Evolutionary conservation across 2,113 vertebrate genomes (phyloP), one percentile per base, ranked within the genome.

Genomic region (Abramis brama): DNA sequence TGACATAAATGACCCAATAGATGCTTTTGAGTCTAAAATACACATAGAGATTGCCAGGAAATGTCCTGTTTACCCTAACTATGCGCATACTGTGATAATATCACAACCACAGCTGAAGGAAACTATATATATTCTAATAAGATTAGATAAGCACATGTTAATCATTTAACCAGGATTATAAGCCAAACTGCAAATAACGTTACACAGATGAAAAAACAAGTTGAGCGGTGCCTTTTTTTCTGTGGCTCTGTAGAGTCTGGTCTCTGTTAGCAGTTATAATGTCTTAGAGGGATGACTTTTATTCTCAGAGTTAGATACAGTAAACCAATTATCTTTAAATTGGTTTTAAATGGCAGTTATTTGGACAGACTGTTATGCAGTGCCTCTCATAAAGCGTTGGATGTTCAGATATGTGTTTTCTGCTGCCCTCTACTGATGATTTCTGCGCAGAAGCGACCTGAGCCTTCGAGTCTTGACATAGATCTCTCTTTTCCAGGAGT

Each of bases 401-500:
- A 9, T 33, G 3, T 79, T 80, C 23, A 64, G 59, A 64, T 79
- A 19, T 23, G 66, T 19, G 81, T 30, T 70, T 60, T 25, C 19
- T 83, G 36, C 82, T 52, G 78, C 11, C 50, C 76, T 78, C 73
- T 87, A 50, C 4, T 2, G 89, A 73, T 90, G 30, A 57, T 85
- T 70, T 82, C 0, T 86, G 43, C 1, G 2, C 27, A 33, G 9
- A 70, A 1, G 2, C 23, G 55, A 57, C 55, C 55, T 21, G 5
- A 70, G 5, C 6, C 66, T 30, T 76, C 60, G 25, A 71, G 52
- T 62, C 19, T 82, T 55, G 75, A 77, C 55, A 15, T 64, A 45
- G 3, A 75, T 68, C 70, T 91, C 88, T 82, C 25, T 91, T 89
- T 91, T 80, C 11, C 92, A 99, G 98, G 98, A 99, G 36, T 87